phyloP scores from a whole-genome alignment of 2,113 vertebrate species.

The Phoenicopterus ruber region DNA sequence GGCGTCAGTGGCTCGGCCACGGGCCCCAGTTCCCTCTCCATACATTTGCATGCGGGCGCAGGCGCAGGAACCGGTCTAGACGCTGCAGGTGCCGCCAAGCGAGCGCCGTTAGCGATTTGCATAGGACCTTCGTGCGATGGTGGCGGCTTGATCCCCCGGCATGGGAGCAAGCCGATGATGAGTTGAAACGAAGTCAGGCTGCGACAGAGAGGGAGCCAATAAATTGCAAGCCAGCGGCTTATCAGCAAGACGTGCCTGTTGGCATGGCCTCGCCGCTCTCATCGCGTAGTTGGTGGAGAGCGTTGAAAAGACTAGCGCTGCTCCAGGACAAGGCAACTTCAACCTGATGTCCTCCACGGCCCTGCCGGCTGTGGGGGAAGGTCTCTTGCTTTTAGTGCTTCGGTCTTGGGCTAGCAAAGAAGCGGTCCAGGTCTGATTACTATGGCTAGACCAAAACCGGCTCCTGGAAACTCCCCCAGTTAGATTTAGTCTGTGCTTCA shows the following conservation, averaged over 20 bases:
- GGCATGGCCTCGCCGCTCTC: accelerated
- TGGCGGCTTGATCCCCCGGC: accelerated
- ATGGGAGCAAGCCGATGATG: accelerated
- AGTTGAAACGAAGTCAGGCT: background rate
- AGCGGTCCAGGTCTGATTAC: no score
- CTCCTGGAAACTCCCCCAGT: background rate
- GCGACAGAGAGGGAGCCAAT: background rate
- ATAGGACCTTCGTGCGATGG: accelerated
- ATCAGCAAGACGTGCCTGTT: accelerated
- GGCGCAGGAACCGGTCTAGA: slow-evolving; percentile 37
- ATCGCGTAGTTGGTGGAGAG: accelerated
- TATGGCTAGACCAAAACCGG: accelerated
- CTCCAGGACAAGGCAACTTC: no score
- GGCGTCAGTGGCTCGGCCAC: accelerated
- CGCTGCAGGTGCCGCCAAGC: background rate
- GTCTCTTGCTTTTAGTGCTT: background rate
- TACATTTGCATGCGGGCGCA: background rate
- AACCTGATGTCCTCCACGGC: accelerated
- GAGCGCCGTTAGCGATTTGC: background rate
- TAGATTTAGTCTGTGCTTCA: background rate
- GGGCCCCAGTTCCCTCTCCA: accelerated
- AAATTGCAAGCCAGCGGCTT: accelerated
- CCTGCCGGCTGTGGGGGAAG: accelerated
- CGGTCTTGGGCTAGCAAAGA: background rate
- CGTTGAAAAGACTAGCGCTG: no score